Evolutionary conservation across 2,113 vertebrate species (phyloP).

Genomic region (Centropus unirufus): DNA sequence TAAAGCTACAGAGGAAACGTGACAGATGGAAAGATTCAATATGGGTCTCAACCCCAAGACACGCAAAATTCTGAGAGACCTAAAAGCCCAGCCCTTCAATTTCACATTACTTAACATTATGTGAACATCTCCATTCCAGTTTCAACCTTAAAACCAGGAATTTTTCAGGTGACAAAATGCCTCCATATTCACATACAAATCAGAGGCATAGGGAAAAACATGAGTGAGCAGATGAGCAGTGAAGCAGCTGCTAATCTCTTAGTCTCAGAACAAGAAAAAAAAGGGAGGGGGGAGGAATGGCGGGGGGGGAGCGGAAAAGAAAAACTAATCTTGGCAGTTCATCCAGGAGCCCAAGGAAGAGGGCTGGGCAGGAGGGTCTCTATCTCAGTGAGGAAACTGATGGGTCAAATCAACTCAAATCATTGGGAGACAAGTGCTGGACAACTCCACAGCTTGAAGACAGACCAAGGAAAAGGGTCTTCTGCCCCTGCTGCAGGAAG

Average conservation of each 20-base stretch:
- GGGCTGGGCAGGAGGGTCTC: background rate
- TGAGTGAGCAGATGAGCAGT: background rate
- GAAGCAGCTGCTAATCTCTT: background rate
- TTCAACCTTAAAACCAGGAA: background rate
- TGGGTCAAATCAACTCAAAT: background rate
- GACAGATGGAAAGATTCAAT: background rate
- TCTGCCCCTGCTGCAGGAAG: background rate
- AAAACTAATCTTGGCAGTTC: background rate
- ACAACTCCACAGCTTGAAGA: background rate
- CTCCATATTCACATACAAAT: background rate
- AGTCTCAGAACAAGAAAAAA: background rate
- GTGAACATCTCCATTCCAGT: background rate
- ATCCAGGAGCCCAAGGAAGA: background rate
- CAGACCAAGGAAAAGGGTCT: background rate
- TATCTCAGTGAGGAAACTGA: background rate
- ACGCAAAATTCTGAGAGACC: background rate
- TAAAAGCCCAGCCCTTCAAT: background rate
- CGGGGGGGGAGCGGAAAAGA: no score
- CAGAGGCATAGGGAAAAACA: rapidly evolving
- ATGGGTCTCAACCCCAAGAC: background rate
- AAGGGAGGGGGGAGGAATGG: no score
- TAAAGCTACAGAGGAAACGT: conserved; percentile 6
- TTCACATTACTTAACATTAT: background rate
- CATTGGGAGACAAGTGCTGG: background rate
- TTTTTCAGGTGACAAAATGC: background rate